Evolutionary conservation across 2,113 vertebrate genomes (phyloP), one percentile per base, ranked within the genome.

Genomic region (Todiramphus saurophagus): DNA sequence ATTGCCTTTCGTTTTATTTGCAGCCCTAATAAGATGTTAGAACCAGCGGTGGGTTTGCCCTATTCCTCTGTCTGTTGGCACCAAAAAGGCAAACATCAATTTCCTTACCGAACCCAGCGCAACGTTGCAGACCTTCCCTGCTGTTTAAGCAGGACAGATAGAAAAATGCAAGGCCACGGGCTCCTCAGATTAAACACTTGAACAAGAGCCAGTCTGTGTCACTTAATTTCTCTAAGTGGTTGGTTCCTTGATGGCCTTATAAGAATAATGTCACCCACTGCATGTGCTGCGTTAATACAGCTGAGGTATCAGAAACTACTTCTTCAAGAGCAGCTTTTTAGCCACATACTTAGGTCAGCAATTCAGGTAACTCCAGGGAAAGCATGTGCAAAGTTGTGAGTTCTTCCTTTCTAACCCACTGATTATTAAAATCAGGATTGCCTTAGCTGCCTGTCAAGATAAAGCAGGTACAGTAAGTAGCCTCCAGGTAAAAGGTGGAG

Each of bases 201-300:
- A 93, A 90, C 50, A 81, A 21, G 20, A 90, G 76, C 90, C 90
- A 90, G 73, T 16, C 50, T 59, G n/a, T 59, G 46, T 44, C 72
- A 79, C 77, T 89, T 96, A 88, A 92, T 96, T 94, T 93, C 83
- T 92, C 35, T 96, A 89, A 96, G 95, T 94, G 64, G 23, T 33
- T 92, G 79, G 64, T 68, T 81, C 46, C 56, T 83, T 94, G 78
- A 78, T 5, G 37, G 63, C 51, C 72, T 86, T 94, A 93, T 77
- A 77, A 95, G 82, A 70, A 66, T 58, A 74, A 50, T 41, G 27
- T 62, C 28, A 67, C 21, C 44, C 81, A 30, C n/a, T 51, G 30
- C 53, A 46, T 51, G 39, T 63, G 33, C 60, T 93, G 55, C 63
- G 35, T 35, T 78, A 66, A 75, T 66, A 25, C n/a, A 80, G 35